These are phyloP conservation scores for Corythornis vintsioides DNA, from an alignment of 2,113 vertebrate genomes.

Conservation along the genomic window DNA sequence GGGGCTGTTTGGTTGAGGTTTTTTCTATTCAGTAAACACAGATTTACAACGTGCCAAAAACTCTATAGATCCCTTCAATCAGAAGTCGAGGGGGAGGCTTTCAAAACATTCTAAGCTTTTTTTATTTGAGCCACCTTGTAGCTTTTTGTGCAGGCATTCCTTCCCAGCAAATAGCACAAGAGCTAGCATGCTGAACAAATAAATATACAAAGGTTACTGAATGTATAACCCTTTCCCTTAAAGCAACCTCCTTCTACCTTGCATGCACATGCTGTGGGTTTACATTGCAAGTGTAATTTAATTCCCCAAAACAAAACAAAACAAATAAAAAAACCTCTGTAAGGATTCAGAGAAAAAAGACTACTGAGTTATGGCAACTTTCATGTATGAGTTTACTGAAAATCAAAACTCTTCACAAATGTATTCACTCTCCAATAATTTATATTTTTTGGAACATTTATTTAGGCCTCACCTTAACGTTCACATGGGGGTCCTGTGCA, in stretches of 20 bases:
- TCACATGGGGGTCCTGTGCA: neutral
- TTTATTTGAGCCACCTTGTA: neutral
- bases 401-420: neutral
- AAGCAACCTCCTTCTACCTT: neutral
- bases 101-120: slow-evolving; percentile 45
- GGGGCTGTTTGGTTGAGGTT: neutral
- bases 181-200: slow-evolving; percentile 58
- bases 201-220: slow-evolving; percentile 34
- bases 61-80: neutral
- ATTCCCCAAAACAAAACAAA: neutral
- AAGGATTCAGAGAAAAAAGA: neutral
- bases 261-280: neutral
- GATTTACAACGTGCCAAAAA: slow-evolving; percentile 41
- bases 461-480: neutral
- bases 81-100: slow-evolving; percentile 26
- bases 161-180: slow-evolving; percentile 61
- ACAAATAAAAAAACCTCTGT: neutral
- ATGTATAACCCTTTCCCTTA: slow-evolving; percentile 14
- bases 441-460: neutral
- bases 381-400: neutral
- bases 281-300: slow-evolving; percentile 2
- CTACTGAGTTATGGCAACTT: neutral
- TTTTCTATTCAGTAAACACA: slow-evolving; percentile 39
- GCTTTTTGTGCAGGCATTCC: slow-evolving; percentile 49
- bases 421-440: neutral